phyloP scores from a whole-genome alignment of 2,797 vertebrate species.

The Cirrhinus mrigala region DNA sequence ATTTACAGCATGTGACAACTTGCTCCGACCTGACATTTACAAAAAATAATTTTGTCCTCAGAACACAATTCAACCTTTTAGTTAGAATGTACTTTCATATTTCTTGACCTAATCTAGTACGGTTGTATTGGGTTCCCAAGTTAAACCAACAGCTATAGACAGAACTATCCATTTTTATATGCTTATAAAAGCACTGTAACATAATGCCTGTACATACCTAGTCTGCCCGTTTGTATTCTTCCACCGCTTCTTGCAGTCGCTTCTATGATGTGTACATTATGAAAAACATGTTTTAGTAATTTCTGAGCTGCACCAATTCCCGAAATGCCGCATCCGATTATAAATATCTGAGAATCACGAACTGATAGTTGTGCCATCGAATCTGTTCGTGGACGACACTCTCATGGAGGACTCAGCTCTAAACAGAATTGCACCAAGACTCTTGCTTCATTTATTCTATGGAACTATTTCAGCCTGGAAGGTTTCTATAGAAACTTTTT shows the following conservation, averaged over 20 bases:
- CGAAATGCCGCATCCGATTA: slow-evolving; percentile 84
- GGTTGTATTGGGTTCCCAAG: too few species aligned
- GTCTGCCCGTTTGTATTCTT: slow-evolving; percentile 76
- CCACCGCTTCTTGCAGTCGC: slow-evolving; percentile 82
- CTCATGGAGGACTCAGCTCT: background rate
- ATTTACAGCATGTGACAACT: too few species aligned
- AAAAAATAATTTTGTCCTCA: too few species aligned
- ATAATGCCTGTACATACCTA: slow-evolving; percentile 70
- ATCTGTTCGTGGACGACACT: background rate
- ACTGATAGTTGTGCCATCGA: slow-evolving; percentile 54
- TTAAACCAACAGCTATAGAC: too few species aligned
- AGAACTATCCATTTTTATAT: too few species aligned
- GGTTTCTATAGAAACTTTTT: too few species aligned
- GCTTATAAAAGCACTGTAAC: too few species aligned
- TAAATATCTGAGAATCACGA: slow-evolving; percentile 69
- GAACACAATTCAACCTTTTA: too few species aligned
- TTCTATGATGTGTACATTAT: slow-evolving; percentile 79
- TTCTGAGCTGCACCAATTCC: slow-evolving; percentile 81
- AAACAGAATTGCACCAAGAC: background rate
- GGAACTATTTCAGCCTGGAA: background rate
- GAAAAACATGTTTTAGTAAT: slow-evolving; percentile 72
- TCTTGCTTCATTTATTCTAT: background rate
- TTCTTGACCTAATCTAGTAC: too few species aligned
- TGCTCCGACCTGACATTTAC: too few species aligned
- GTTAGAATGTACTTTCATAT: too few species aligned